Evolutionary conservation across 2,797 vertebrate species (phyloP), one percentile per base, ranked within the genome.

Genomic region (Carduelis carduelis): DNA sequence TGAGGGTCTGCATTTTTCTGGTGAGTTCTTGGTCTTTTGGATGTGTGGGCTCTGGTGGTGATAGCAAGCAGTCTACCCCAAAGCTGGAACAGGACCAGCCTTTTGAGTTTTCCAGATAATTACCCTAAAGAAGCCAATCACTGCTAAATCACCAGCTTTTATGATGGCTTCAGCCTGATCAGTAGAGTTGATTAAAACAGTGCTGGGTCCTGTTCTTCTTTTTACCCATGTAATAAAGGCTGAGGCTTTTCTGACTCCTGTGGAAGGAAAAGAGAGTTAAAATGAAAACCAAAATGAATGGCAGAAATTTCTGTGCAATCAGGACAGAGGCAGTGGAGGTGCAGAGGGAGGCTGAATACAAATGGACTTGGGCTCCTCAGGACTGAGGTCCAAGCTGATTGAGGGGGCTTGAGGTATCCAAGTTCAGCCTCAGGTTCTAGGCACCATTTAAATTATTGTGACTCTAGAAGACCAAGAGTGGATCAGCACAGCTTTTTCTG

Each of bases 71-170:
- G 8, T 27, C 5, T 46, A 47, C 35, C 32, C 55, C 19, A 21
- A 61, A 78, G 21, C 8, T 22, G 11, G 35, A 68, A 41, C 8
- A 83, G 43, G 69, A 68, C 6, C 18, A 69, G 37, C 20, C 37
- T 72, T 84, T 82, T 32, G 53, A 92, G 11, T 47, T 76, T 87
- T 49, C 41, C 56, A 63, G 41, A 44, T 63, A 70, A 61, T 94
- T 97, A 99, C 99, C 99, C 99, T 98, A 87, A 99, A 99, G 97
- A 99, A 99, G 55, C 99, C 99, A 16, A 99, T 90, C 83, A 99
- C 98, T 56, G 97, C 97, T 87, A 99, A 86, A 32, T 99, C 97
- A 16, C 98, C 98, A 65, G 98, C 96, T 39, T 81, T 94, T 83
- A 97, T 93, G 72, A 98, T 98, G 14, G 88, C 83, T 64, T 98